Evolutionary conservation across 2,888 invertebrate genomes (phyloP).

Genomic region (Sminthurinus aureus): DNA sequence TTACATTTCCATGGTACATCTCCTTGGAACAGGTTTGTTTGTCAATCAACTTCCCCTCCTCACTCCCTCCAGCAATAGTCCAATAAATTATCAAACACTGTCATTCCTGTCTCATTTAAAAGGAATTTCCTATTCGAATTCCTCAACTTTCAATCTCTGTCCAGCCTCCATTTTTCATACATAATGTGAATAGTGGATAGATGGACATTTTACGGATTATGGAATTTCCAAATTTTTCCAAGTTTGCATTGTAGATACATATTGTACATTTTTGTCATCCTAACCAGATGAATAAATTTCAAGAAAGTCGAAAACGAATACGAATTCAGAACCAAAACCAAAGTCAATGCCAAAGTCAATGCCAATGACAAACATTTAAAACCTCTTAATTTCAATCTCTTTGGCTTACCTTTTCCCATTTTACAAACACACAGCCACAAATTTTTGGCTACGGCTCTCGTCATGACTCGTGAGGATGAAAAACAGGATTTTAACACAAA

Average conservation of each 20-base stretch:
- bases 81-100: constrained; percentile 5
- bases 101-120: neutral
- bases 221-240: neutral
- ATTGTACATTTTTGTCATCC: no score
- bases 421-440: neutral
- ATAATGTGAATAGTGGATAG: no score
- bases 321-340: no score
- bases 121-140: neutral
- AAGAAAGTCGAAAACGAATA: no score
- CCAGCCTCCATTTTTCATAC: neutral
- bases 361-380: neutral
- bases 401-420: neutral
- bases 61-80: neutral
- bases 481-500: neutral
- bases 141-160: neutral
- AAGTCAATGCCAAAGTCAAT: no score
- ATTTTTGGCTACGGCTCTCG: no score
- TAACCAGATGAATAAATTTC: no score
- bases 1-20: constrained; percentile 47
- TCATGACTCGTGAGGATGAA: neutral
- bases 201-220: neutral
- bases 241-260: no score
- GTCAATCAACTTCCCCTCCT: constrained; percentile 23
- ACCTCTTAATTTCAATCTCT: neutral
- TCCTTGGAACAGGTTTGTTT: constrained; percentile 39